These are phyloP conservation scores for Empidonax alnorum DNA, from an alignment of 2,113 vertebrate genomes.

Conservation along the genomic window DNA sequence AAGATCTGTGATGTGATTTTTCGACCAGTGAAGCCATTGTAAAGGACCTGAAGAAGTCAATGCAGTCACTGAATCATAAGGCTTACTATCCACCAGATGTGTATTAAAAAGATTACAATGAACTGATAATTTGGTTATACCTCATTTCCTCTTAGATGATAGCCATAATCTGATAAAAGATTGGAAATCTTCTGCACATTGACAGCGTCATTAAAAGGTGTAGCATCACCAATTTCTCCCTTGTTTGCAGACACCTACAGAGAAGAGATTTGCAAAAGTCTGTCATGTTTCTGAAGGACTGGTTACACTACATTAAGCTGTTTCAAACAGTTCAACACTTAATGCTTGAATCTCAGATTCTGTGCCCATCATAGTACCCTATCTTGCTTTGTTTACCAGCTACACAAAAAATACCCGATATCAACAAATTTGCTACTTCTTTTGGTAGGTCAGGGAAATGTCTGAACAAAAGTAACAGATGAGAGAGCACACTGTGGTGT, in stretches of 20 bases:
- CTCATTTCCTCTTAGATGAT: conserved; percentile 98
- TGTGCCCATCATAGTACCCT: not conserved
- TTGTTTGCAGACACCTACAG: conserved; percentile 96
- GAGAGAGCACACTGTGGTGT: not conserved
- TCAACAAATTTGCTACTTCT: not conserved
- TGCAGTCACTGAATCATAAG: not conserved
- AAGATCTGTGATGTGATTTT: conserved; percentile 99
- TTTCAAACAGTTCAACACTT: not conserved
- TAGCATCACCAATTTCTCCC: conserved; percentile 97
- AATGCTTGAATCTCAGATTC: not conserved
- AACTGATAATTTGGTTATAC: conserved; percentile 60
- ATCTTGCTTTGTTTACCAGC: not conserved
- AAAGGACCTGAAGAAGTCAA: conserved; percentile 84
- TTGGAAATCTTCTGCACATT: conserved; percentile 99
- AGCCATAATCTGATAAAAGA: conserved; percentile 94
- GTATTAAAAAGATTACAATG: not conserved
- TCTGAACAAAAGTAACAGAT: not conserved
- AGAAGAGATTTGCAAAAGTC: not conserved
- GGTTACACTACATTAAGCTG: not conserved
- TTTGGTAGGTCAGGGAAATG: not conserved
- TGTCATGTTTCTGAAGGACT: not conserved
- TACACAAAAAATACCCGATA: not conserved
- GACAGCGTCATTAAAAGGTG: conserved; percentile 97
- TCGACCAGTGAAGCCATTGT: conserved; percentile 97
- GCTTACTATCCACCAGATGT: not conserved